A percentile compares a stretch with the other conserved stretches of the same genome.
These are phyloP conservation scores for Doris montereyensis DNA, from an alignment of 2,888 invertebrate species.

Conservation along the genomic window DNA sequence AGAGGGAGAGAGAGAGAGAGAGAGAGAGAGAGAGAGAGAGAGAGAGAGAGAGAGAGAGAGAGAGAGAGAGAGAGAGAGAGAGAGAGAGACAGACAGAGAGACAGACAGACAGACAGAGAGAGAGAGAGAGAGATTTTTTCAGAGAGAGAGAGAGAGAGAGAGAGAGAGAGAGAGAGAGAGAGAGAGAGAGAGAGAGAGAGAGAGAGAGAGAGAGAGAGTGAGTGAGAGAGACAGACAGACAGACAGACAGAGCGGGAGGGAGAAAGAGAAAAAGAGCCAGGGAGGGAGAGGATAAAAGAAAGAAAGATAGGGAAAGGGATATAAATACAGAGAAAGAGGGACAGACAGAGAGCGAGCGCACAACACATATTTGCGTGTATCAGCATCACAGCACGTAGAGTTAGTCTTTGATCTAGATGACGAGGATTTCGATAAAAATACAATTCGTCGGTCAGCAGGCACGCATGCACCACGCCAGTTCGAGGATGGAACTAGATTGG, in stretches of 20 bases:
- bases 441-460: too few relatives aligned
- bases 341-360: too few relatives aligned
- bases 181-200: constrained; percentile 30
- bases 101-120: not conserved
- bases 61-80: not conserved
- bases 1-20: constrained; percentile 9
- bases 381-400: too few relatives aligned
- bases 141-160: constrained; percentile 26
- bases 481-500: too few relatives aligned
- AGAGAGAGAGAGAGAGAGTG: constrained; percentile 10
- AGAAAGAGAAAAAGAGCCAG: not conserved
- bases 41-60: not conserved
- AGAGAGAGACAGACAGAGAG: too few relatives aligned
- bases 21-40: constrained; percentile 26
- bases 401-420: too few relatives aligned
- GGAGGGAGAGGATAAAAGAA: too few relatives aligned
- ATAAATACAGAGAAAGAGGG: too few relatives aligned
- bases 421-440: too few relatives aligned
- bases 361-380: too few relatives aligned
- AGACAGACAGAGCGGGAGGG: not conserved
- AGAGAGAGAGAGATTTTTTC: constrained; percentile 12
- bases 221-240: constrained; percentile 10
- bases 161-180: constrained; percentile 21
- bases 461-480: too few relatives aligned
- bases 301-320: too few relatives aligned